Evolutionary conservation across 2,888 invertebrate species (phyloP).

Genomic region (Lamproptera curius): DNA sequence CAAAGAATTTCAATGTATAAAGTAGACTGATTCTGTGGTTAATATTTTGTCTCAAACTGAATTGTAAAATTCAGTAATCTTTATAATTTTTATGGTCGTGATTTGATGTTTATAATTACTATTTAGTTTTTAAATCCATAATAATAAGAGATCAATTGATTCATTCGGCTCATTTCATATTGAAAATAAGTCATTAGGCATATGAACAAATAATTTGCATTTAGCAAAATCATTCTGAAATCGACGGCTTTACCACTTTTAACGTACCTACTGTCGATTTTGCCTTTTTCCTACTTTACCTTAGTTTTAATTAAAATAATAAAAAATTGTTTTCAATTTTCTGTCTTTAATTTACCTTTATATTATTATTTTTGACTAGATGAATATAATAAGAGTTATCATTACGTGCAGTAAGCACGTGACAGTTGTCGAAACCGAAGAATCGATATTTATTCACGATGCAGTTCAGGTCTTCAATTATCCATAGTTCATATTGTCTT

Average conservation of each 20-base stretch:
- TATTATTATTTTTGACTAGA: too few species aligned
- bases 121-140: background rate
- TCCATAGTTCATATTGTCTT: too few species aligned
- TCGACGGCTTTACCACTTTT: background rate
- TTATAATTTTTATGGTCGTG: too few species aligned
- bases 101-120: background rate
- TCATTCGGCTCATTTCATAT: slow-evolving; percentile 5
- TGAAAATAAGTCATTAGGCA: slow-evolving; percentile 1
- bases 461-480: too few species aligned
- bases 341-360: background rate
- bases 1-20: background rate
- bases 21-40: background rate
- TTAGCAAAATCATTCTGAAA: slow-evolving; percentile 8
- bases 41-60: too few species aligned
- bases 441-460: too few species aligned
- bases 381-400: too few species aligned
- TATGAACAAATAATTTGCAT: slow-evolving; percentile 6
- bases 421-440: too few species aligned
- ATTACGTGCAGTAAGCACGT: too few species aligned
- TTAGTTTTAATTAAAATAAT: slow-evolving; percentile 15
- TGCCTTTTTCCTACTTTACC: slow-evolving; percentile 5
- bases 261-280: background rate
- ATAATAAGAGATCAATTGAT: background rate
- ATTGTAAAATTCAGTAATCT: too few species aligned
- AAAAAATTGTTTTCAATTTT: slow-evolving; percentile 1